These are phyloP conservation scores for Parnassius orleans DNA, from an alignment of 2,888 invertebrate genomes.

Conservation along the genomic window DNA sequence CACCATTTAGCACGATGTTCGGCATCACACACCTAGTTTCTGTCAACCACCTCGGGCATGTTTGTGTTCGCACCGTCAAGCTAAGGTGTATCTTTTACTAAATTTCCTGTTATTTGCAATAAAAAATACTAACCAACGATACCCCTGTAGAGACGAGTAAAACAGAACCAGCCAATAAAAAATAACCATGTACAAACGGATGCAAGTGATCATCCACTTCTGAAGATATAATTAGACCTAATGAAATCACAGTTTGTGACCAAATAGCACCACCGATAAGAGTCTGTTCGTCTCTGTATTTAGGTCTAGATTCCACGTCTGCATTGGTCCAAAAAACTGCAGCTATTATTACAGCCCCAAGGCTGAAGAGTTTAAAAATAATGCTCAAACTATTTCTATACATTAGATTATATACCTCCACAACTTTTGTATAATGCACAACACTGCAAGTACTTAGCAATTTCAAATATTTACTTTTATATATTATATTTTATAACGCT, in stretches of 20 bases:
- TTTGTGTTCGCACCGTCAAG: too few relatives aligned
- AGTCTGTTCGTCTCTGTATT: conserved; percentile 57
- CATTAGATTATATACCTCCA: conserved; percentile 21
- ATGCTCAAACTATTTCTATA: conserved; percentile 30
- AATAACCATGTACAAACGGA: conserved; percentile 48
- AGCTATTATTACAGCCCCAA: conserved; percentile 47
- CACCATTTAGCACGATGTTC: too few relatives aligned
- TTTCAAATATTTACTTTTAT: too few relatives aligned
- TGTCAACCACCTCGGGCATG: too few relatives aligned
- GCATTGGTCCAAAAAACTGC: conserved; percentile 56
- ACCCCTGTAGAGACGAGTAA: conserved; percentile 46
- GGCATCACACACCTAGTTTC: too few relatives aligned
- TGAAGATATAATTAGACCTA: conserved; percentile 55
- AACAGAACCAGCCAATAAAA: conserved; percentile 43
- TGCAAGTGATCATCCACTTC: conserved; percentile 44
- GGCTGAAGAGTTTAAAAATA: conserved; percentile 45
- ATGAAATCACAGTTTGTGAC: conserved; percentile 60
- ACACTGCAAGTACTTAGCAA: too few relatives aligned
- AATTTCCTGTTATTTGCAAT: too few relatives aligned
- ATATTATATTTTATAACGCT: too few relatives aligned
- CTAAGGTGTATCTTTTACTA: too few relatives aligned
- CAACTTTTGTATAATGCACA: neutral
- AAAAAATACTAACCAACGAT: conserved; percentile 41
- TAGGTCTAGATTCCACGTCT: conserved; percentile 46
- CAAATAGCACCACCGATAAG: conserved; percentile 62